Percentiles rank a stretch among this genome's conserved stretches.
Conservation (phyloP, 2,888 invertebrate genomes). For the Volucella inanis region DNA sequence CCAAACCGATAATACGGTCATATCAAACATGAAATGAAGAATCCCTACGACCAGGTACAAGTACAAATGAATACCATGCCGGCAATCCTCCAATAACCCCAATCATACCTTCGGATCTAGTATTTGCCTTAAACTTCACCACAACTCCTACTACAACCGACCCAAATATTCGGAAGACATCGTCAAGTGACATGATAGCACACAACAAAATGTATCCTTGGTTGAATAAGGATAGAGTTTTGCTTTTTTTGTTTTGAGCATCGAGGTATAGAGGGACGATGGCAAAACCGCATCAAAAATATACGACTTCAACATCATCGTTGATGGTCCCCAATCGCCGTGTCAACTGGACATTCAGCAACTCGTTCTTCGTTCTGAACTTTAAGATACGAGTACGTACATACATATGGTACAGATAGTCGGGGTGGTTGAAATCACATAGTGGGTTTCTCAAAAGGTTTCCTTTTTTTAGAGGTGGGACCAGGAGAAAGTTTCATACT, state of each 20-base stretch:
- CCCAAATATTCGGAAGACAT: conserved; percentile 54
- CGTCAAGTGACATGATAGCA: conserved; percentile 42
- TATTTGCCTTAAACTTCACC: background rate
- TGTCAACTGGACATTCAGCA: conserved; percentile 69
- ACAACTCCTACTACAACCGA: conserved; percentile 18
- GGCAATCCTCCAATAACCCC: conserved; percentile 14
- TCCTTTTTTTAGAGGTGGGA: background rate
- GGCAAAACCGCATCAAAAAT: conserved; percentile 60
- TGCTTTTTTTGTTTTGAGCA: conserved; percentile 15
- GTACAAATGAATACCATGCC: background rate
- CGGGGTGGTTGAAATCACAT: conserved; percentile 19
- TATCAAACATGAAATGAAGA: conserved; percentile 2
- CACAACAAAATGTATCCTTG: conserved; percentile 32
- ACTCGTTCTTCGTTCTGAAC: conserved; percentile 9
- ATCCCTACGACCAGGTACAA: background rate
- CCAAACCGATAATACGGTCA: conserved; percentile 45
- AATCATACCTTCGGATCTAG: conserved; percentile 22
- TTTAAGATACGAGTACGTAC: background rate
- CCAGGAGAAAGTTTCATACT: background rate
- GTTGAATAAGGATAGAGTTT: conserved; percentile 19
- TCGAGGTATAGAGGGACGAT: background rate
- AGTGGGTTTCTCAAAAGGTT: conserved; percentile 11
- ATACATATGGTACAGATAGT: conserved; percentile 3
- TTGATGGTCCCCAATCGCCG: conserved; percentile 69
- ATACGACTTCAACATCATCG: conserved; percentile 51